Percentiles rank a stretch among this genome's conserved stretches.
These are phyloP conservation scores for Ischnura elegans DNA, from an alignment of 2,888 invertebrate genomes.

Conservation along the genomic window DNA sequence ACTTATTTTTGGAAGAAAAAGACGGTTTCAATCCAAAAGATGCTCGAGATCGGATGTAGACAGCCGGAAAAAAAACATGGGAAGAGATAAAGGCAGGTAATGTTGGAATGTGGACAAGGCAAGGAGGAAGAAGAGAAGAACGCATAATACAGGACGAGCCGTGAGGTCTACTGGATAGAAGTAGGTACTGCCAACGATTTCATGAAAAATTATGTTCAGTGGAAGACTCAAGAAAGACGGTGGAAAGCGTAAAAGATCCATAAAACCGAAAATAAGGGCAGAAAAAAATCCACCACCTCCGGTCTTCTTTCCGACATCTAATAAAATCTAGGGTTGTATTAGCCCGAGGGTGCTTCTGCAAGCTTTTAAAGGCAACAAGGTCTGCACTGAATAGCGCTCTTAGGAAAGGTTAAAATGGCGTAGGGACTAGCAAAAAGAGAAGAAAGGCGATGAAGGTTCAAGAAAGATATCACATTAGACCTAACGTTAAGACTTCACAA, in stretches of 20 bases:
- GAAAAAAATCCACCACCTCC: background rate
- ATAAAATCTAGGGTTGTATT: slow-evolving; percentile 20
- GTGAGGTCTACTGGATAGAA: background rate
- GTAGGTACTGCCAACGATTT: too few species aligned
- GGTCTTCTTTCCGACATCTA: background rate
- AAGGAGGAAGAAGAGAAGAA: background rate
- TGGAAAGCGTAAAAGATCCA: background rate
- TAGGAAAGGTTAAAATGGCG: background rate
- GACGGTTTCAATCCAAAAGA: too few species aligned
- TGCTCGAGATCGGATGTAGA: too few species aligned
- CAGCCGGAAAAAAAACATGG: too few species aligned
- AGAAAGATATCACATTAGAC: background rate
- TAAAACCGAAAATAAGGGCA: background rate
- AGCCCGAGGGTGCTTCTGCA: background rate
- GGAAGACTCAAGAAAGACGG: background rate
- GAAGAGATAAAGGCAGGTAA: too few species aligned
- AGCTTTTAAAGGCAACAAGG: background rate
- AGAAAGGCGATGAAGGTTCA: background rate
- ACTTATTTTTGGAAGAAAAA: too few species aligned
- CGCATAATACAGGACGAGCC: background rate
- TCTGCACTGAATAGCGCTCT: background rate
- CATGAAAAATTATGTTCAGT: background rate
- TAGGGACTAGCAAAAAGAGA: too few species aligned
- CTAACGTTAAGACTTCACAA: background rate
- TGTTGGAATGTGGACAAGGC: background rate